A percentile compares a stretch with the other conserved stretches of the same genome.
phyloP scores from a whole-genome alignment of 2,888 invertebrate species.

The Iselma pallidipennis region DNA sequence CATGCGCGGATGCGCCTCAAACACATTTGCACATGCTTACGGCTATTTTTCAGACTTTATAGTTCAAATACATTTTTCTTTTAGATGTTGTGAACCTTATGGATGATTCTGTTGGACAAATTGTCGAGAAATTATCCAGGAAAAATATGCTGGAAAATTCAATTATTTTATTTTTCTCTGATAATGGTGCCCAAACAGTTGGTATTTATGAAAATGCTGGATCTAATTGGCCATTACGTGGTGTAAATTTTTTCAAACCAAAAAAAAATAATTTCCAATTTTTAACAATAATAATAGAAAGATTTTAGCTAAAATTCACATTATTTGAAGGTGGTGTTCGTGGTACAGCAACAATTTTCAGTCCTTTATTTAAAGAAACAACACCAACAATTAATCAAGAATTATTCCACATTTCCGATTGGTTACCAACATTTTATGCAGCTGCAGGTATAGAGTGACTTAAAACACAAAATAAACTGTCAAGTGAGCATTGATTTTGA shows the following conservation, averaged over 20 bases:
- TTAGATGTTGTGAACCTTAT: constrained; percentile 82
- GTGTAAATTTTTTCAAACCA: constrained; percentile 58
- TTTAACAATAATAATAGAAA: not conserved
- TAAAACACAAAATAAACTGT: no score
- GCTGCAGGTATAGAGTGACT: constrained; percentile 49
- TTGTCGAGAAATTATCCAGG: constrained; percentile 69
- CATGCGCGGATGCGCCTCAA: no score
- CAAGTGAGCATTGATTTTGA: no score
- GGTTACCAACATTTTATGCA: constrained; percentile 72
- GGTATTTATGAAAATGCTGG: constrained; percentile 73
- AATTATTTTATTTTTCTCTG: constrained; percentile 82
- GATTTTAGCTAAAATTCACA: constrained; percentile 68
- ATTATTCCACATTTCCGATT: constrained; percentile 80
- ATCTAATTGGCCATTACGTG: constrained; percentile 80
- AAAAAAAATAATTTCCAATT: not conserved
- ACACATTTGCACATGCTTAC: no score
- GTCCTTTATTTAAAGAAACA: constrained; percentile 61
- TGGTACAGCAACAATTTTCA: constrained; percentile 77
- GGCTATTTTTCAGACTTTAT: no score
- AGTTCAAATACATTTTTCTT: no score
- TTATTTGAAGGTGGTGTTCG: constrained; percentile 86
- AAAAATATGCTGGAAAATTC: constrained; percentile 77
- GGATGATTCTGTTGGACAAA: constrained; percentile 81
- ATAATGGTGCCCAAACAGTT: constrained; percentile 82
- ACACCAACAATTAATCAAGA: constrained; percentile 59